Evolutionary conservation across 2,797 vertebrate species (phyloP).

Genomic region (Leptodactylus fallax): DNA sequence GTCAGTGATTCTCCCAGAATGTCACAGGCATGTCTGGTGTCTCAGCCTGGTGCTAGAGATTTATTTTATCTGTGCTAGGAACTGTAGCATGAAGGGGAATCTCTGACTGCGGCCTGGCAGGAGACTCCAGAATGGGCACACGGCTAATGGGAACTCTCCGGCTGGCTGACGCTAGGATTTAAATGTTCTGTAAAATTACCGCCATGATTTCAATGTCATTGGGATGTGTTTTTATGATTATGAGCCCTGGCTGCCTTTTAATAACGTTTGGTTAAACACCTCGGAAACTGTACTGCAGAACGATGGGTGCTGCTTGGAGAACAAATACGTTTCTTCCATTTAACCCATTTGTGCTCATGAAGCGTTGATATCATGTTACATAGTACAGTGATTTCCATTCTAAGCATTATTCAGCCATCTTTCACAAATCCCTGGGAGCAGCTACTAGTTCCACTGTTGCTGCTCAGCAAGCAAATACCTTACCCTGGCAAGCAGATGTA

Average conservation of each 20-base stretch:
- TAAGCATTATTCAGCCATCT: neutral
- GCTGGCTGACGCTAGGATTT: constrained; percentile 71
- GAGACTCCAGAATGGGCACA: constrained; percentile 70
- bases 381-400: constrained; percentile 3
- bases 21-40: constrained; percentile 43
- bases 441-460: neutral
- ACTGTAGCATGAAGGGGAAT: constrained; percentile 80
- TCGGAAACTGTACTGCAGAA: constrained; percentile 51
- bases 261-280: constrained; percentile 73
- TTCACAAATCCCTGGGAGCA: neutral
- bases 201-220: constrained; percentile 77
- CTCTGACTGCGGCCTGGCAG: constrained; percentile 62
- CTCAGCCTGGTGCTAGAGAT: constrained; percentile 49
- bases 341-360: constrained; percentile 32
- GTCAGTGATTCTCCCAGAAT: constrained; percentile 34
- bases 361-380: neutral
- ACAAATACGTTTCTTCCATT: neutral
- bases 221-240: constrained; percentile 72
- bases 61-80: constrained; percentile 60
- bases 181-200: constrained; percentile 79
- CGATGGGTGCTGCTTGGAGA: constrained; percentile 28
- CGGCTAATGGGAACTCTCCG: constrained; percentile 76
- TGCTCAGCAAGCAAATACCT: neutral
- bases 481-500: neutral
- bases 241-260: constrained; percentile 71